phyloP scores from a whole-genome alignment of 2,888 invertebrate species.

The Scaptomyza caliginosa region DNA sequence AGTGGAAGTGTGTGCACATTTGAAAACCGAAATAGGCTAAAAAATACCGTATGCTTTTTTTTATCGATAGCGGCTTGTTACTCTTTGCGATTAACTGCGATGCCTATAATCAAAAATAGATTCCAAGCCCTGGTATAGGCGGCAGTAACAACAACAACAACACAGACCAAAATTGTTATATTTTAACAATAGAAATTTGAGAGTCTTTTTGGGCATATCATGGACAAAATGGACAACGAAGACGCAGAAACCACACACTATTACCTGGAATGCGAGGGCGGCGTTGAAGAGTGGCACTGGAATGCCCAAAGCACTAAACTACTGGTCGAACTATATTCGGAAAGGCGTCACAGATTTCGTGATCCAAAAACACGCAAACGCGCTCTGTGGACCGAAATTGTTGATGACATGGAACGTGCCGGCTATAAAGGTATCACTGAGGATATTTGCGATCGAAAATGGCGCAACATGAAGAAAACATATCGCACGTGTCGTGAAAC shows the following conservation, averaged over 20 bases:
- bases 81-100: background rate
- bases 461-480: conserved; percentile 64
- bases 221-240: conserved; percentile 41
- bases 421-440: conserved; percentile 55
- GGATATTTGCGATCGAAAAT: conserved; percentile 61
- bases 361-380: conserved; percentile 56
- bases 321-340: conserved; percentile 49
- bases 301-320: conserved; percentile 50
- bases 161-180: conserved; percentile 3
- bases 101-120: background rate
- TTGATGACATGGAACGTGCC: conserved; percentile 50
- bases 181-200: conserved; percentile 1
- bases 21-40: background rate
- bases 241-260: conserved; percentile 59
- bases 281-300: conserved; percentile 59
- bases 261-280: conserved; percentile 37
- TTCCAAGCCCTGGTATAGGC: conserved; percentile 1
- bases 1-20: conserved; percentile 43
- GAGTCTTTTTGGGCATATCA: background rate
- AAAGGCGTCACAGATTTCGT: conserved; percentile 41
- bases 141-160: background rate
- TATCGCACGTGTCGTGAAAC: conserved; percentile 58
- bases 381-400: conserved; percentile 53
- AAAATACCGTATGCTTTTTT: conserved; percentile 14
- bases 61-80: too few species aligned